These are phyloP conservation scores for Hyles lineata DNA, from an alignment of 2,888 invertebrate genomes.

Conservation along the genomic window DNA sequence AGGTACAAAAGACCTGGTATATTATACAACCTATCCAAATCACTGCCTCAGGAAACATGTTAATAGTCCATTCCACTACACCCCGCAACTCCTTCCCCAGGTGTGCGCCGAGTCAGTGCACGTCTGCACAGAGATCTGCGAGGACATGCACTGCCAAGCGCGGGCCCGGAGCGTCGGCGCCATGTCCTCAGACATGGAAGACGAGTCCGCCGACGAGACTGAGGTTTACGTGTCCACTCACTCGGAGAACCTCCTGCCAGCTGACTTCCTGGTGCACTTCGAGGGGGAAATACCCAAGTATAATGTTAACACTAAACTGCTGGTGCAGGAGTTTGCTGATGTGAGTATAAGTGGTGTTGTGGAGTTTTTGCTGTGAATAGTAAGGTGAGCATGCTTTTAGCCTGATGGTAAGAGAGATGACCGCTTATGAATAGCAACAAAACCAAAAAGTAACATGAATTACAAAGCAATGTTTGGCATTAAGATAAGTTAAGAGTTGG, in stretches of 20 bases:
- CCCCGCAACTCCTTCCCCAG: constrained; percentile 12
- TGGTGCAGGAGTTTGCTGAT: constrained; percentile 86
- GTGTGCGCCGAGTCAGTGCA: constrained; percentile 74
- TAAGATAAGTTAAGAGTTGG: too few species aligned
- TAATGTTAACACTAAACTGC: constrained; percentile 81
- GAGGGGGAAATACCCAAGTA: constrained; percentile 64
- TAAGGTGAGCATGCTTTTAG: not conserved
- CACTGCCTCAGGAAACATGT: too few species aligned
- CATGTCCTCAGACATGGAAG: constrained; percentile 69
- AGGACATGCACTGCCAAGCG: constrained; percentile 80
- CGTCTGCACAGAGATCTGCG: constrained; percentile 82
- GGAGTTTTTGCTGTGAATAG: too few species aligned
- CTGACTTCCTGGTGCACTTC: constrained; percentile 68
- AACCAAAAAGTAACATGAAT: too few species aligned
- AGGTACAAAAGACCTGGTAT: too few species aligned
- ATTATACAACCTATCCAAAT: too few species aligned
- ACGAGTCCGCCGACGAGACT: constrained; percentile 58
- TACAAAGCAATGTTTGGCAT: too few species aligned
- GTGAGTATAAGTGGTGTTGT: too few species aligned
- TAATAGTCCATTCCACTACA: too few species aligned
- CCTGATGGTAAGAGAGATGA: too few species aligned
- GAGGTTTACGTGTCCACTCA: constrained; percentile 76
- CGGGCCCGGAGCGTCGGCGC: constrained; percentile 73
- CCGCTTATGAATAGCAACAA: too few species aligned
- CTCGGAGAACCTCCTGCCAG: constrained; percentile 65